These are phyloP conservation scores for Scytalopus superciliaris DNA, from an alignment of 2,113 vertebrate genomes.

Conservation along the genomic window DNA sequence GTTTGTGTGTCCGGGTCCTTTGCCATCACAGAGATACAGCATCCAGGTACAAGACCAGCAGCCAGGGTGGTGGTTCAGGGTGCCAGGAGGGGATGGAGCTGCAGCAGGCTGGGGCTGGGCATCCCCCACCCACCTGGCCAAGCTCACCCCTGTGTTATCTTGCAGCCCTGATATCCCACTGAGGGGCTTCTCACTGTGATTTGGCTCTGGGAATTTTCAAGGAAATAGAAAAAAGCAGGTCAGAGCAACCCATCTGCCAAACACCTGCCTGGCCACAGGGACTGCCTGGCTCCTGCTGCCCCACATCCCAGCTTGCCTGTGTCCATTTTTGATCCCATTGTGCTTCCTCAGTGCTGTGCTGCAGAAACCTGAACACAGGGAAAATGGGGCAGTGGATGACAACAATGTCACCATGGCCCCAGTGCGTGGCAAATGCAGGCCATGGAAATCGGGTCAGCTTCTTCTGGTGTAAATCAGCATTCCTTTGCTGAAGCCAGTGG, in stretches of 20 bases:
- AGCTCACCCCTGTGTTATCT: not conserved
- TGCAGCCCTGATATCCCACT: not conserved
- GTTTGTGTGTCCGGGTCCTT: not conserved
- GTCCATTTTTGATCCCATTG: rapidly evolving
- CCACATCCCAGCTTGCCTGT: not conserved
- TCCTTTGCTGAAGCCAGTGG: not conserved
- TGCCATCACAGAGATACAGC: not conserved
- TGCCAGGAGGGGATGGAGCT: not conserved
- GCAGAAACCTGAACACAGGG: not conserved
- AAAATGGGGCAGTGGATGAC: not conserved
- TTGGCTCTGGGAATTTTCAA: not conserved
- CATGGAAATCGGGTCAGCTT: not conserved
- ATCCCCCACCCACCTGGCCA: not conserved
- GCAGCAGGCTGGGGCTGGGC: not conserved
- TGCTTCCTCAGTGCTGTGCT: rapidly evolving
- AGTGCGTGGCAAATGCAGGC: not conserved
- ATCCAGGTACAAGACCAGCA: not conserved
- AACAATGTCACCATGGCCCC: not conserved
- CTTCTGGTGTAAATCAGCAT: conserved; percentile 30
- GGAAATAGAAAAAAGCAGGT: not conserved
- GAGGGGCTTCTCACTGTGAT: not conserved
- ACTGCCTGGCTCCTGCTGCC: not conserved
- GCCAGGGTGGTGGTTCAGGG: rapidly evolving
- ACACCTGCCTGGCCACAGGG: rapidly evolving
- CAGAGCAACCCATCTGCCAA: not conserved